Conservation (phyloP, 2,113 vertebrate species). For the Ariopsis seemanni region DNA sequence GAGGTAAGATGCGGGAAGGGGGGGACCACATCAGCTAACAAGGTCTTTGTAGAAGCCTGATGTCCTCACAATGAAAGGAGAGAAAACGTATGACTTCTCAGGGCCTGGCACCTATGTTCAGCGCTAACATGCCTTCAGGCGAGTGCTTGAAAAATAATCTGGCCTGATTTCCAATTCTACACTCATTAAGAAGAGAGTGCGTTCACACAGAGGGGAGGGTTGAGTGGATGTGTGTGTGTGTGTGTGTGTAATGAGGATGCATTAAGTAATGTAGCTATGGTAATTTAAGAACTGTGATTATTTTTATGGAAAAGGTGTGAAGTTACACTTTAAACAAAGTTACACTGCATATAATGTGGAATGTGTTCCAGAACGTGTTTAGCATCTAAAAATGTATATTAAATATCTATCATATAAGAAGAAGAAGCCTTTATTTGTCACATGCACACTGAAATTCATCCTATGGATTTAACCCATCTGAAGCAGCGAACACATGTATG, state of each 20-base stretch:
- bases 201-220: slow-evolving; percentile 65
- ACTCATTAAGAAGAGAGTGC: slow-evolving; percentile 75
- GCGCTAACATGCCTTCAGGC: slow-evolving; percentile 74
- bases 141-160: slow-evolving; percentile 75
- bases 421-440: too few relatives aligned
- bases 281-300: slow-evolving; percentile 21
- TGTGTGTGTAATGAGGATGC: slow-evolving; percentile 4
- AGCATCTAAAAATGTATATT: background rate
- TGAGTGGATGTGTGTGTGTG: slow-evolving; percentile 47
- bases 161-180: slow-evolving; percentile 69
- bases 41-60: slow-evolving; percentile 75
- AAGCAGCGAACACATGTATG: too few relatives aligned
- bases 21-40: slow-evolving; percentile 66
- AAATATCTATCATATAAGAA: background rate
- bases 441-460: too few relatives aligned
- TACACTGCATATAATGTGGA: background rate
- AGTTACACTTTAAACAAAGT: background rate
- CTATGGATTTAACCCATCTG: too few relatives aligned
- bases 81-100: slow-evolving; percentile 65
- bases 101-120: slow-evolving; percentile 68
- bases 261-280: slow-evolving; percentile 25
- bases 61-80: slow-evolving; percentile 74
- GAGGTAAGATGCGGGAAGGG: slow-evolving; percentile 64
- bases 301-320: slow-evolving; percentile 3
- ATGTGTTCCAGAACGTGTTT: background rate